Evolutionary conservation across 2,113 vertebrate genomes (phyloP), one percentile per base, ranked within the genome.

Genomic region (Orcinus orca): DNA sequence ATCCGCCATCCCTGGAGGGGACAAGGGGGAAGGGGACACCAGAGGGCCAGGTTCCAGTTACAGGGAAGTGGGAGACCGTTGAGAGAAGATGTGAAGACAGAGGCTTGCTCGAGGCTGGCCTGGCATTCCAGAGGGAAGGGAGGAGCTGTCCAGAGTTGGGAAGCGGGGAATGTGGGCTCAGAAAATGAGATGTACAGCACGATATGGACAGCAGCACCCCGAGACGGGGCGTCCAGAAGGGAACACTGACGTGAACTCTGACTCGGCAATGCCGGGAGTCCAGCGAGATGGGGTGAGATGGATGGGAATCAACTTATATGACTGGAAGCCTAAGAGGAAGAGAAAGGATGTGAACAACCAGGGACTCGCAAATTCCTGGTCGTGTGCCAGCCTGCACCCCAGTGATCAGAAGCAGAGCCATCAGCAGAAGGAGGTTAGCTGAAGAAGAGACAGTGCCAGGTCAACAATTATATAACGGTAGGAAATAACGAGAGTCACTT

Each of bases 231-330:
- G 29, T 2, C 53, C 4, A 8, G 68, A 13, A 33, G 68, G 65
- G 23, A 36, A 5, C 13, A 4, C 12, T 8, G 63, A 7, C 0
- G 7, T 2, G 44, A 53, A 6, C 26, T 2, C n/a, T 17, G 53
- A 0, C 53, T 25, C 7, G 0, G 3, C 0, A 8, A 15, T 2
- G 25, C 17, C 5, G 0, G 3, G 18, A 31, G 2, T 31, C 26
- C 8, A 9, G 26, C 0, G 1, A 41, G 44, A 23, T 1, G 6
- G 20, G 18, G 25, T 62, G 70, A 3, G 41, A 20, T 0, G 23
- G 25, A 20, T 6, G 41, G 21, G 20, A 53, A 53, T 53, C 53
- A 53, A 17, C 53, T 18, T 53, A 53, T 18, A 53, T 53, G 53
- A 17, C 53, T 53, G 53, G 53, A 55, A 33, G 25, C n/a, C 44